Conservation (phyloP, 2,113 vertebrate species). For the Callipepla squamata region DNA sequence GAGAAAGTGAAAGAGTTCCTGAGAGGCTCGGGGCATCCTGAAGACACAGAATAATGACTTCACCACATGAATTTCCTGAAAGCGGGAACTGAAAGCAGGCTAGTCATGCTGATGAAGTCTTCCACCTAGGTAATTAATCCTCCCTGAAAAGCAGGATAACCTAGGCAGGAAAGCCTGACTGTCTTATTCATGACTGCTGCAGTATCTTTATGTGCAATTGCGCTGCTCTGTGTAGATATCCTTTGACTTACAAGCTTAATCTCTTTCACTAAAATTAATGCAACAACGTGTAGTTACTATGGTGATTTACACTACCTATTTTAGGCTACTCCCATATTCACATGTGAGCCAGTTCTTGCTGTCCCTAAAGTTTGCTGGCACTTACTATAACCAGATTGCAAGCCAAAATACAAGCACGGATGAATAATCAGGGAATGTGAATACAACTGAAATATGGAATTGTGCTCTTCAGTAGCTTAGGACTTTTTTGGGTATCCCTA, state of each 20-base stretch:
- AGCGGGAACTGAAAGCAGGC: neutral
- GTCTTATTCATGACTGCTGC: neutral
- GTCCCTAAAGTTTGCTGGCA: constrained; percentile 12
- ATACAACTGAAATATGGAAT: neutral
- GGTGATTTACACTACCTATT: constrained; percentile 10
- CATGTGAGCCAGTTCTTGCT: neutral
- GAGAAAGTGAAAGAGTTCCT: neutral
- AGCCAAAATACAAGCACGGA: neutral
- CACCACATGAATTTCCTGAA: too few species aligned
- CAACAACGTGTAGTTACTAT: constrained; percentile 38
- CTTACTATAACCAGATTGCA: neutral
- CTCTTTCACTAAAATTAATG: constrained; percentile 41
- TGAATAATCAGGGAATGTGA: neutral
- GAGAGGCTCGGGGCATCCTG: neutral
- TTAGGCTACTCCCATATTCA: constrained; percentile 3
- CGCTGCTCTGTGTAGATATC: neutral
- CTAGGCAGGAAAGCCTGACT: neutral
- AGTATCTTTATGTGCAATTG: neutral
- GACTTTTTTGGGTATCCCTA: neutral
- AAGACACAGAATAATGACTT: too few species aligned
- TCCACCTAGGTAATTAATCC: neutral
- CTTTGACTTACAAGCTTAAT: constrained; percentile 25
- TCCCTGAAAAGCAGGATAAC: neutral
- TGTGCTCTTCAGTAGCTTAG: neutral
- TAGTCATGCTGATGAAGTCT: neutral